A percentile compares a stretch with the other conserved stretches of the same genome.
phyloP scores from a whole-genome alignment of 2,888 invertebrate species.

The Elegia similella region DNA sequence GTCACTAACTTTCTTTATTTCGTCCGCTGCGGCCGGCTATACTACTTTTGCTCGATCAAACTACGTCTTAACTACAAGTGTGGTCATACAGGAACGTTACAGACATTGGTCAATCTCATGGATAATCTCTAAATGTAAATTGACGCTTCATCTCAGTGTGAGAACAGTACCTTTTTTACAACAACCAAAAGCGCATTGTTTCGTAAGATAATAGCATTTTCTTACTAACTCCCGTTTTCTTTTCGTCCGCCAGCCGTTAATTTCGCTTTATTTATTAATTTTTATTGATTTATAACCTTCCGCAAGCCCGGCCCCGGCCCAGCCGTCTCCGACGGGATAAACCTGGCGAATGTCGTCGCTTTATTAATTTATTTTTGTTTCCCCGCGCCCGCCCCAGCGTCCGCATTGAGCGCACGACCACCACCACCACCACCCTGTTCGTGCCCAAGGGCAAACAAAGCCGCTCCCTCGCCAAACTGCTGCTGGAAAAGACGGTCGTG shows the following conservation, averaged over 20 bases:
- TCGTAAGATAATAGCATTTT: conserved; percentile 26
- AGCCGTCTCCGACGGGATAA: conserved; percentile 51
- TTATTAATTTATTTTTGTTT: conserved; percentile 21
- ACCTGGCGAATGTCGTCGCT: conserved; percentile 33
- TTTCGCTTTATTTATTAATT: conserved; percentile 35
- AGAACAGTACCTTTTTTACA: too few species aligned
- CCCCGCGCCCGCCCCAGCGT: conserved; percentile 43
- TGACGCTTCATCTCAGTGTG: too few species aligned
- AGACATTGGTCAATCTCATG: too few species aligned
- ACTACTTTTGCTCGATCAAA: neutral
- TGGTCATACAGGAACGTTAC: too few species aligned
- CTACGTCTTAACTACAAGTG: neutral
- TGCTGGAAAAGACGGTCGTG: conserved; percentile 47
- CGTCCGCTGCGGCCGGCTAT: neutral
- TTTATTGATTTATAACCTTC: conserved; percentile 8
- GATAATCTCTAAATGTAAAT: too few species aligned
- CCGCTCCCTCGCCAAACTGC: conserved; percentile 51
- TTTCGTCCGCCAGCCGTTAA: conserved; percentile 30
- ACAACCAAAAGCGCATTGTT: too few species aligned
- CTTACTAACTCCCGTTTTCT: conserved; percentile 50
- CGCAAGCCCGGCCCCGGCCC: conserved; percentile 29
- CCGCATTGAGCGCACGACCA: conserved; percentile 52
- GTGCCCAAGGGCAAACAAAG: conserved; percentile 47
- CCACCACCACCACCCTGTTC: conserved; percentile 45
- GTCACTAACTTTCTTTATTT: neutral